Evolutionary conservation across 30 jellyfish, hydroid and myxozoan species (phyloP).

Genomic region (Rhopilema esculentum): DNA sequence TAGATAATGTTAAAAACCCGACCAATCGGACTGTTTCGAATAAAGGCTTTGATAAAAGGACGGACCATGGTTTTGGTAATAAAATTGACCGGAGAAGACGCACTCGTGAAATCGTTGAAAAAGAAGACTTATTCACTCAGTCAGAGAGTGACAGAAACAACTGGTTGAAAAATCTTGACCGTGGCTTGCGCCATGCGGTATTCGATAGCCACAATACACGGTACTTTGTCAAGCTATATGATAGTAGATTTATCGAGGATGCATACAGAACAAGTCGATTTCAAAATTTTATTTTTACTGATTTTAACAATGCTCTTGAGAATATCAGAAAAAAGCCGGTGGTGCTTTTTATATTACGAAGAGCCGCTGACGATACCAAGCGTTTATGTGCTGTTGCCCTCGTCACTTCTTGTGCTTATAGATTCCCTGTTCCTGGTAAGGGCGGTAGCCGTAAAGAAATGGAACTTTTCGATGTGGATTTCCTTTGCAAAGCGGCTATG

Average conservation of each 20-base stretch:
- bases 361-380: not conserved
- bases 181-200: slow-evolving; percentile 27
- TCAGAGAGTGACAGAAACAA: slow-evolving; percentile 6
- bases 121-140: not conserved
- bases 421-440: not conserved
- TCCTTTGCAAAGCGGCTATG: slow-evolving; percentile 33
- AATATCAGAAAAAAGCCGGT: slow-evolving; percentile 8
- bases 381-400: slow-evolving; percentile 4
- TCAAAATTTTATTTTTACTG: not conserved
- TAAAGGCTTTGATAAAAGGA: not conserved
- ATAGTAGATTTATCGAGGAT: not conserved
- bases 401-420: slow-evolving; percentile 1
- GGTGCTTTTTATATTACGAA: slow-evolving; percentile 7
- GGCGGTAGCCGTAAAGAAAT: slow-evolving; percentile 3
- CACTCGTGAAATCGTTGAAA: not conserved
- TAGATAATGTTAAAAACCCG: not conserved
- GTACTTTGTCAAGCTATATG: slow-evolving; percentile 10
- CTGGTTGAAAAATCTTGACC: slow-evolving; percentile 29
- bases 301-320: not conserved
- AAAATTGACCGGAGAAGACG: not conserved
- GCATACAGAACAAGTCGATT: slow-evolving; percentile 29
- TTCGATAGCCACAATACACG: slow-evolving; percentile 13
- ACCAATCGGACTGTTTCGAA: not conserved
- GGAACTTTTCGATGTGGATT: slow-evolving; percentile 10
- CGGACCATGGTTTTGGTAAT: not conserved